phyloP scores from a whole-genome alignment of 1,140 invertebrate genomes.

The Meloidogyne hapla region DNA sequence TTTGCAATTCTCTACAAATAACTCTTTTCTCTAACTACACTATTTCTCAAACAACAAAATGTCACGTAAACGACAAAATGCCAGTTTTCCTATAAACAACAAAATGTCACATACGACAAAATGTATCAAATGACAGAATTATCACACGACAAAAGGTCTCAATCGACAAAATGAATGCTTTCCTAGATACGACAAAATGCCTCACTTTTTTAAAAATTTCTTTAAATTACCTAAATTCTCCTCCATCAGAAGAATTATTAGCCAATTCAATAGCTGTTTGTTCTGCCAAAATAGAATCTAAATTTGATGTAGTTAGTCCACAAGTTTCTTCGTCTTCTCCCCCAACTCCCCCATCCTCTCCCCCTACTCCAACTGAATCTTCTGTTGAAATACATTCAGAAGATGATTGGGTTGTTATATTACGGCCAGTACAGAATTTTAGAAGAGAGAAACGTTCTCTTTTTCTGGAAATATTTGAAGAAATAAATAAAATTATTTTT shows the following conservation, averaged over 20 bases:
- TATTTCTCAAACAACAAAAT: too few species aligned
- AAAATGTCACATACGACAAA: too few species aligned
- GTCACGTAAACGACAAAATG: too few species aligned
- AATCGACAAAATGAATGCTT: too few species aligned
- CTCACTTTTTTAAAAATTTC: too few species aligned
- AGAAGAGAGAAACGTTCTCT: conserved; percentile 23
- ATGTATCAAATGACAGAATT: too few species aligned
- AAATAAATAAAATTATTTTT: neutral
- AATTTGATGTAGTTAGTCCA: conserved; percentile 25
- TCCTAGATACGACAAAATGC: too few species aligned
- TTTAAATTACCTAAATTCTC: neutral
- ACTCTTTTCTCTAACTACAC: too few species aligned
- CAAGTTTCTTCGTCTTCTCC: conserved; percentile 17
- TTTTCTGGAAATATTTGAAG: conserved; percentile 20
- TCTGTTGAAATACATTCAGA: conserved; percentile 17
- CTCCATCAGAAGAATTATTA: neutral
- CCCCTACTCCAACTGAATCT: conserved; percentile 13
- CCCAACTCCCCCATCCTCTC: neutral
- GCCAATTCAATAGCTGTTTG: conserved; percentile 25
- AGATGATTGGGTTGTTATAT: neutral
- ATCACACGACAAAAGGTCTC: too few species aligned
- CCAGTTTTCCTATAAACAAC: too few species aligned
- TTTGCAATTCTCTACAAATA: too few species aligned
- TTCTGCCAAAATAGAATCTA: conserved; percentile 24
- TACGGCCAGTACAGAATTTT: conserved; percentile 12